Evolutionary conservation across 2,113 vertebrate genomes (phyloP).

Genomic region (Paratilapia polleni): DNA sequence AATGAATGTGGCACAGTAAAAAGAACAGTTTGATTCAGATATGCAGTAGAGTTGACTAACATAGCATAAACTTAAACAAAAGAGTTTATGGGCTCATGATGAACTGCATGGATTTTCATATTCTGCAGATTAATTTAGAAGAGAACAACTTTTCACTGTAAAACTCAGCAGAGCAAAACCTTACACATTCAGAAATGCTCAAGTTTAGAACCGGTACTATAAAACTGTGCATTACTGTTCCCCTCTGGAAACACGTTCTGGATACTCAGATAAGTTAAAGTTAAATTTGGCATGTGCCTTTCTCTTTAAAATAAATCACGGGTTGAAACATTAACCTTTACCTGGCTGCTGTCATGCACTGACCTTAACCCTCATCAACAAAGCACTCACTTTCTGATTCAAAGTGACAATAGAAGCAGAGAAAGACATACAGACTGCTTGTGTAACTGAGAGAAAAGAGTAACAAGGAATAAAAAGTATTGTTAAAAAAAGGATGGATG

Average conservation of each 20-base stretch:
- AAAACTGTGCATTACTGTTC: background rate
- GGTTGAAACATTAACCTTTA: background rate
- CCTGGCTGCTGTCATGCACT: background rate
- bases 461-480: constrained; percentile 7
- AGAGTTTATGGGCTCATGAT: too few relatives aligned
- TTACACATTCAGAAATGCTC: too few relatives aligned
- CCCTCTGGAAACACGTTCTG: background rate
- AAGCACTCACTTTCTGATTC: background rate
- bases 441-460: constrained; percentile 27
- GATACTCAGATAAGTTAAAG: background rate
- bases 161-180: too few relatives aligned
- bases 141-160: too few relatives aligned
- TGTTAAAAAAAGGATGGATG: constrained; percentile 36
- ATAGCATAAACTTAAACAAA: too few relatives aligned
- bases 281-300: background rate
- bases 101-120: too few relatives aligned
- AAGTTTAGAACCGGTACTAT: too few relatives aligned
- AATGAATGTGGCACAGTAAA: too few relatives aligned
- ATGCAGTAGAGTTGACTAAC: background rate
- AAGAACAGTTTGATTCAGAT: too few relatives aligned
- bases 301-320: background rate
- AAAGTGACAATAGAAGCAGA: background rate
- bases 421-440: background rate
- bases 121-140: too few relatives aligned
- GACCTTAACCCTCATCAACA: background rate